phyloP scores from a whole-genome alignment of 1,140 invertebrate genomes.

The Bombus sibiricus region DNA sequence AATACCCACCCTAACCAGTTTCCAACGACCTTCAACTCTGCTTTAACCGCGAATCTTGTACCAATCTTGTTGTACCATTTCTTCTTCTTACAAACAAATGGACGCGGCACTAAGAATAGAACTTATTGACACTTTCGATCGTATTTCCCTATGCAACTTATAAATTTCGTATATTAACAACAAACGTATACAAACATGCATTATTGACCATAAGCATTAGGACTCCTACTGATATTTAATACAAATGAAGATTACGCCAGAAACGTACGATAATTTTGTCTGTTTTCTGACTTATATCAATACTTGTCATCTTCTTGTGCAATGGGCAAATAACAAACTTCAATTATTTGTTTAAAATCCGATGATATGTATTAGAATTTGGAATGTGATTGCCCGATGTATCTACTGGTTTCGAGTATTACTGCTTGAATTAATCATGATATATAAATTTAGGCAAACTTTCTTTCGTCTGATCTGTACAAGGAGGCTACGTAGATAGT shows the following conservation, averaged over 20 bases:
- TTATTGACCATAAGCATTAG: not conserved
- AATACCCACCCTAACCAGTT: constrained; percentile 53
- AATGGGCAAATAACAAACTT: not conserved
- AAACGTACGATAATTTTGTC: not conserved
- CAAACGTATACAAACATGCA: not conserved
- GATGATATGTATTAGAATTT: not conserved
- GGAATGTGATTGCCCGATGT: not conserved
- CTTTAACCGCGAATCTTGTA: constrained; percentile 44
- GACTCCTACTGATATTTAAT: not conserved
- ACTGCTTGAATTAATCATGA: not conserved
- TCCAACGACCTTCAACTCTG: constrained; percentile 45
- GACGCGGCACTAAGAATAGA: not conserved
- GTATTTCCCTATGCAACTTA: not conserved
- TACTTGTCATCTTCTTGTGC: not conserved
- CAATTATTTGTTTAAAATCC: not conserved
- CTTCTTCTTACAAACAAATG: constrained; percentile 32
- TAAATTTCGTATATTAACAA: not conserved
- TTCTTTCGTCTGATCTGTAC: not conserved
- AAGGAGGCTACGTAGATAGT: too few species aligned
- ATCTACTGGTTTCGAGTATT: not conserved
- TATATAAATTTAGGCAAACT: not conserved
- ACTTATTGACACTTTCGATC: not conserved
- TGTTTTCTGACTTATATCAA: not conserved
- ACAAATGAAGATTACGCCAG: too few species aligned
- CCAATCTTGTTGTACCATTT: constrained; percentile 37